A percentile compares a stretch with the other conserved stretches of the same genome.
These are phyloP conservation scores for Gavialis gangeticus DNA, from an alignment of 2,113 vertebrate species.

Conservation along the genomic window DNA sequence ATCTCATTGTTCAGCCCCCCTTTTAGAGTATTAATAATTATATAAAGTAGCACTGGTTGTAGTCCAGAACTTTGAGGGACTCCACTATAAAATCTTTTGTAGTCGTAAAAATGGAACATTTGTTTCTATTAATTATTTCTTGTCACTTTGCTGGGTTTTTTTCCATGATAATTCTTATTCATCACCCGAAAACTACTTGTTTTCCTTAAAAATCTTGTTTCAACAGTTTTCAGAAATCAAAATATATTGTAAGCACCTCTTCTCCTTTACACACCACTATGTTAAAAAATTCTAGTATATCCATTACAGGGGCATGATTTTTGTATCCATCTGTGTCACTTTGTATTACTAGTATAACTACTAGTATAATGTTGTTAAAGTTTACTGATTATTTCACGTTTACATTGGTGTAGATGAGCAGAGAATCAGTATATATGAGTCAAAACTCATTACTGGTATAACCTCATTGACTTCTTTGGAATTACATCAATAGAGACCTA, in stretches of 20 bases:
- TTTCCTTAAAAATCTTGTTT: background rate
- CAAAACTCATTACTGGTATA: background rate
- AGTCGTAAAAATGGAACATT: constrained; percentile 36
- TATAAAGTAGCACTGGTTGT: background rate
- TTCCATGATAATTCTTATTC: background rate
- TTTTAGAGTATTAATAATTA: constrained; percentile 30
- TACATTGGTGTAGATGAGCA: background rate
- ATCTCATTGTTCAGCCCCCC: constrained; percentile 20
- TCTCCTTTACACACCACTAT: background rate
- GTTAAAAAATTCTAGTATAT: background rate
- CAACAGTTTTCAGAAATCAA: background rate
- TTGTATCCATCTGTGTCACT: background rate
- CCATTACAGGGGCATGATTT: background rate
- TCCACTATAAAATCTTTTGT: constrained; percentile 8
- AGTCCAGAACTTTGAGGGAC: constrained; percentile 23
- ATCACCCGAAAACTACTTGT: background rate
- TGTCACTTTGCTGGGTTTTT: background rate
- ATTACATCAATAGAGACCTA: background rate
- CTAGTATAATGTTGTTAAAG: background rate
- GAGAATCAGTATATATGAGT: background rate
- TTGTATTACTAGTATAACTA: background rate
- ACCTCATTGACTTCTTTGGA: rapidly evolving
- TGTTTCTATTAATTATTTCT: background rate
- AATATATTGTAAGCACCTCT: background rate
- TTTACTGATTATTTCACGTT: background rate